Conservation (phyloP, 2,888 invertebrate species). For the Tetanocera ferruginea region DNA sequence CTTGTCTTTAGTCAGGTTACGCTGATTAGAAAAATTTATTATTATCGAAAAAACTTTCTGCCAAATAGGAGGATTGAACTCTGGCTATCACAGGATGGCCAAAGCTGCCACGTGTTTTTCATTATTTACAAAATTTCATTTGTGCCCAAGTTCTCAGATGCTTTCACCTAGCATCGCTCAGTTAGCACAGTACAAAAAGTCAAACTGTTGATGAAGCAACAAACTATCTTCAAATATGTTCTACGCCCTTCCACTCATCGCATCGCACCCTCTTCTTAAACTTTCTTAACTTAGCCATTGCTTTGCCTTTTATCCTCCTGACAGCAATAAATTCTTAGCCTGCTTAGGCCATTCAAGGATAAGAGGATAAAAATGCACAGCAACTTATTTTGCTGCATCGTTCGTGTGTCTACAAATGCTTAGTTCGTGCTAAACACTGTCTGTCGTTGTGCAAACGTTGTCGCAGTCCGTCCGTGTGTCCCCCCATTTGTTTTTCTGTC, state of each 20-base stretch:
- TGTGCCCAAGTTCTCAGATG: background rate
- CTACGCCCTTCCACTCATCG: background rate
- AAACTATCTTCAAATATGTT: constrained; percentile 10
- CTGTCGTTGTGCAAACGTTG: background rate
- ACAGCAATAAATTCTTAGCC: constrained; percentile 28
- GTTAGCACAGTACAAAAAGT: background rate
- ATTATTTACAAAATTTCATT: background rate
- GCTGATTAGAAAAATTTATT: no score
- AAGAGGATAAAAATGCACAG: constrained; percentile 4
- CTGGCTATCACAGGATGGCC: no score
- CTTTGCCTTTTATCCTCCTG: constrained; percentile 7
- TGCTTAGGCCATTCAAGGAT: background rate
- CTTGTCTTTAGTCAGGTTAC: no score
- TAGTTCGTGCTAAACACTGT: background rate
- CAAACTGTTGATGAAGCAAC: background rate
- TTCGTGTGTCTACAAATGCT: background rate
- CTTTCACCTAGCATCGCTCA: background rate
- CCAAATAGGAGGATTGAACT: no score
- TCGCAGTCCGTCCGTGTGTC: background rate
- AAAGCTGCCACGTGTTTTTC: no score
- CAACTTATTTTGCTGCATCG: constrained; percentile 2
- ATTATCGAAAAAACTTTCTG: no score
- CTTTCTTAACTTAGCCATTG: background rate
- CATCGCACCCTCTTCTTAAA: background rate
- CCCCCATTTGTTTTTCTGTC: background rate